Evolutionary conservation across 2,888 invertebrate species (phyloP).

Genomic region (Acanthacorydalis orientalis): DNA sequence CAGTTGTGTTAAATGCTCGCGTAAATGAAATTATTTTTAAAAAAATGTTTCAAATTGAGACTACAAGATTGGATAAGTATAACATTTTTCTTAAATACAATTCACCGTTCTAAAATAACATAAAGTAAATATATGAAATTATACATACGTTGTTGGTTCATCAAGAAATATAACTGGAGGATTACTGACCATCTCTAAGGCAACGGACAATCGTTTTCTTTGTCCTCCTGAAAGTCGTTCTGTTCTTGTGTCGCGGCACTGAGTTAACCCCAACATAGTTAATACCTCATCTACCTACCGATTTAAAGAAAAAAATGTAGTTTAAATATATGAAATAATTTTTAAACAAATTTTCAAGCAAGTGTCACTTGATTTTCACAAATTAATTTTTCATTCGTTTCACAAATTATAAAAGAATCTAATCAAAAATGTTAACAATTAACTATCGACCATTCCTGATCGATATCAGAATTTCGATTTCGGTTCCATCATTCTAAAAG

Average conservation of each 20-base stretch:
- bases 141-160: conserved; percentile 61
- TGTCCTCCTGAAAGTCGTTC: conserved; percentile 61
- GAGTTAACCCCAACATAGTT: conserved; percentile 47
- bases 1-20: no score
- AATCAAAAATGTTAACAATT: no score
- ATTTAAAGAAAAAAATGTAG: conserved; percentile 2
- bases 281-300: conserved; percentile 56
- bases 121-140: neutral
- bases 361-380: no score
- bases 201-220: conserved; percentile 56
- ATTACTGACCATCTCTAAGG: conserved; percentile 64
- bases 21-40: no score
- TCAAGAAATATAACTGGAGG: conserved; percentile 69
- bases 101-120: neutral
- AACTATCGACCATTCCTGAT: no score
- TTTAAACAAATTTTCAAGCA: neutral
- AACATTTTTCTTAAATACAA: no score
- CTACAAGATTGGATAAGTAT: no score
- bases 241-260: conserved; percentile 45
- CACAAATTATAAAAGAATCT: no score
- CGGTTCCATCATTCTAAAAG: no score
- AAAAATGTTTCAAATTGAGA: no score
- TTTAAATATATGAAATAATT: neutral
- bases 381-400: no score
- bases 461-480: no score